These are phyloP conservation scores for Drosophila nikananu DNA, from an alignment of 1,140 invertebrate species.

Conservation along the genomic window DNA sequence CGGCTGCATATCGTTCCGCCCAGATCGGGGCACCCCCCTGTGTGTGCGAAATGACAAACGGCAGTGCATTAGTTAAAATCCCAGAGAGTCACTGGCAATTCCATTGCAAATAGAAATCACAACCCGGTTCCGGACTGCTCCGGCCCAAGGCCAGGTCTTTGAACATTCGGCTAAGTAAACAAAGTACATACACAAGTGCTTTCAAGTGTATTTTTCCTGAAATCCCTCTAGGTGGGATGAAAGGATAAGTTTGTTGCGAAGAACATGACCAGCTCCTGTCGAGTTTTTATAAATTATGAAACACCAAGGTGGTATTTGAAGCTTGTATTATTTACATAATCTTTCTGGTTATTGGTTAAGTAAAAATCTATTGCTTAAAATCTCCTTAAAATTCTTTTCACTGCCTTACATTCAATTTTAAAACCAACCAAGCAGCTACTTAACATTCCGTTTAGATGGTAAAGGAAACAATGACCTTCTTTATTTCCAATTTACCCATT, in stretches of 20 bases:
- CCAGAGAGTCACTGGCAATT: slow-evolving; percentile 12
- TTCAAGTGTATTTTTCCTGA: not conserved
- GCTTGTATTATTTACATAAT: not conserved
- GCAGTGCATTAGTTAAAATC: slow-evolving; percentile 27
- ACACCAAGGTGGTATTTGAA: not conserved
- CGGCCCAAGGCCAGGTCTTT: not conserved
- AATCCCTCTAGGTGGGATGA: not conserved
- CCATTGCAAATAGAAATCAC: slow-evolving; percentile 25
- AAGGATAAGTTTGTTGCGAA: not conserved
- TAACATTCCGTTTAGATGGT: not conserved
- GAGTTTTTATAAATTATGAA: too few species aligned
- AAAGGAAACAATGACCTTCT: not conserved
- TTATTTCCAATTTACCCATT: not conserved
- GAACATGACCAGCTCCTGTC: too few species aligned
- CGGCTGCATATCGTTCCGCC: slow-evolving; percentile 1
- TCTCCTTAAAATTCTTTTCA: not conserved
- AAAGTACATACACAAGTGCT: not conserved
- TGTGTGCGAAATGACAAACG: slow-evolving; percentile 23
- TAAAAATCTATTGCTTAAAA: not conserved
- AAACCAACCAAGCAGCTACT: not conserved
- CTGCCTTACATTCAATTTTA: not conserved
- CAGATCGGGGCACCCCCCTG: slow-evolving; percentile 17
- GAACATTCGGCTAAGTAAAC: slow-evolving; percentile 2
- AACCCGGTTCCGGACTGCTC: not conserved
- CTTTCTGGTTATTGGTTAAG: not conserved